Evolutionary conservation across 2,113 vertebrate genomes (phyloP).

Genomic region (Centrocercus urophasianus): DNA sequence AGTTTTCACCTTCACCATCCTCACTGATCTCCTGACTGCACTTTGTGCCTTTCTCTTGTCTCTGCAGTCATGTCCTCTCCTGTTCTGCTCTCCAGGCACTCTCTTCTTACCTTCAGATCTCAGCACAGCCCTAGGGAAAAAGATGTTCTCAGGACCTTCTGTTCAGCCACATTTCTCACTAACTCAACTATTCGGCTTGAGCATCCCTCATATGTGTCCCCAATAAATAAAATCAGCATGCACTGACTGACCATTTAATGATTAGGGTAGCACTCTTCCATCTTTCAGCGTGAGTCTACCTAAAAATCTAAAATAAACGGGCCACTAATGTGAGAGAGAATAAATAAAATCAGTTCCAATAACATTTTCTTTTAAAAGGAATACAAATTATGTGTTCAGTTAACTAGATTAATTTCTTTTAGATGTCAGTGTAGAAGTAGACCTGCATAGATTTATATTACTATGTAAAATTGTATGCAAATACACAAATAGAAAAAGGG

Average conservation of each 20-base stretch:
- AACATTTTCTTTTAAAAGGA: not conserved
- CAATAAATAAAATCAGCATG: not conserved
- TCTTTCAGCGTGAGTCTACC: not conserved
- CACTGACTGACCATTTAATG: not conserved
- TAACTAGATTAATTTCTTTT: not conserved
- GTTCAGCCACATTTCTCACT: not conserved
- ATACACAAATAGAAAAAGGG: not conserved
- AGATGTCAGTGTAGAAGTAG: not conserved
- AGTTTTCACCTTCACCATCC: not conserved
- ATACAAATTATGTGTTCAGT: not conserved
- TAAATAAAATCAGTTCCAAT: not conserved
- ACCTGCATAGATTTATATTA: not conserved
- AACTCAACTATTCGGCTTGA: not conserved
- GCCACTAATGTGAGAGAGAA: rapidly evolving
- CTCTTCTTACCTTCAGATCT: not conserved
- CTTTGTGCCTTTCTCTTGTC: not conserved
- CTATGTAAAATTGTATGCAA: not conserved
- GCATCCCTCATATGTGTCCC: not conserved
- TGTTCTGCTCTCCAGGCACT: rapidly evolving
- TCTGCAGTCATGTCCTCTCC: not conserved
- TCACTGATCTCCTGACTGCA: not conserved
- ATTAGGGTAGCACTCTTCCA: not conserved
- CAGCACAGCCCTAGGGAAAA: rapidly evolving
- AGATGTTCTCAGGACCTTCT: not conserved
- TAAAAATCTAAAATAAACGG: not conserved